Evolutionary conservation across 1,140 invertebrate species (phyloP).

Genomic region (Drosophila rufa): DNA sequence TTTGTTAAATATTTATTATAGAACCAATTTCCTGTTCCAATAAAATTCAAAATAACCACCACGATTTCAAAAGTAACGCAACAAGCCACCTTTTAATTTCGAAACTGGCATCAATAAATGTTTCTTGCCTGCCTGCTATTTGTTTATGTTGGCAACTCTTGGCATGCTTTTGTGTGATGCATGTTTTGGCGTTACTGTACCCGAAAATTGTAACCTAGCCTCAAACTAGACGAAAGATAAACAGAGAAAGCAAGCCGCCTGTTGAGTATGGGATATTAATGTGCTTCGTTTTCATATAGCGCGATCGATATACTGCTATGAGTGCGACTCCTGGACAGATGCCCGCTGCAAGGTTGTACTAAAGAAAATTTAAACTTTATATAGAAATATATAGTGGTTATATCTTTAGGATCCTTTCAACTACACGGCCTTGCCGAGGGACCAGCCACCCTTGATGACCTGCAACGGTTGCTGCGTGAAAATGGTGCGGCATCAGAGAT

Average conservation of each 20-base stretch:
- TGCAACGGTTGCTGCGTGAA: constrained; percentile 98
- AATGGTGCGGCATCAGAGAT: constrained; percentile 95
- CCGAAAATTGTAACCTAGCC: constrained; percentile 11
- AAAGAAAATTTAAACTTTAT: neutral
- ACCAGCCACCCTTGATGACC: constrained; percentile 93
- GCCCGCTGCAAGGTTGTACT: constrained; percentile 89
- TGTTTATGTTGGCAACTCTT: constrained; percentile 23
- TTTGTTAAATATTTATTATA: constrained; percentile 7
- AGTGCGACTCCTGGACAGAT: constrained; percentile 96
- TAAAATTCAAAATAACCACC: neutral
- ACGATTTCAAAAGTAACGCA: constrained; percentile 9
- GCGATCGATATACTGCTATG: constrained; percentile 95
- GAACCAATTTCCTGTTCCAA: neutral
- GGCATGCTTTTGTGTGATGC: constrained; percentile 45
- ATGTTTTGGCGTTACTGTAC: constrained; percentile 47
- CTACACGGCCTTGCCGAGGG: constrained; percentile 93
- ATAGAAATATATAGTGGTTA: neutral
- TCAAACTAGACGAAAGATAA: constrained; percentile 25
- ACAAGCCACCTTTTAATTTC: constrained; percentile 1
- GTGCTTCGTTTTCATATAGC: constrained; percentile 86
- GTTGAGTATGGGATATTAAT: constrained; percentile 23
- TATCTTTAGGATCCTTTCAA: constrained; percentile 92
- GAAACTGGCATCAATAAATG: constrained; percentile 17
- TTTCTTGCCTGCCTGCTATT: constrained; percentile 33
- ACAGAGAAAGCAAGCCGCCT: neutral